Evolutionary conservation across 1,140 invertebrate species (phyloP).

Genomic region (Bombus difficillimus): DNA sequence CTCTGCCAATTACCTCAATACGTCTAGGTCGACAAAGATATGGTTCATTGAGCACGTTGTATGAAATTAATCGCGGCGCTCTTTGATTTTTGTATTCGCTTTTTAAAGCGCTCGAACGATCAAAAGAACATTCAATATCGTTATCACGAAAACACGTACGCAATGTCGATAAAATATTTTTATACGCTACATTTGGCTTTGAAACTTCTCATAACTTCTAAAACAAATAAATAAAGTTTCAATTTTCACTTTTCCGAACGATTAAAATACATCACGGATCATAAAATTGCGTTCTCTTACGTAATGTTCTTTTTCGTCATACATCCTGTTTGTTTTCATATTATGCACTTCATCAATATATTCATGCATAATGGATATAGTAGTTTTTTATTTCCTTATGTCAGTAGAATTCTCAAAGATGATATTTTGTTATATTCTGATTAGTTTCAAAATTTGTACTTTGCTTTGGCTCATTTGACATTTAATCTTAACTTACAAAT

Average conservation of each 20-base stretch:
- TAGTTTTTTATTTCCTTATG: not conserved
- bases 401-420: not conserved
- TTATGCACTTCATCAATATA: not conserved
- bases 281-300: not conserved
- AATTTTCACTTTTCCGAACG: not conserved
- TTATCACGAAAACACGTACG: not conserved
- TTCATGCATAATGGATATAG: not conserved
- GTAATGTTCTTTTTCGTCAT: not conserved
- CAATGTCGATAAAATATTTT: conserved; percentile 26
- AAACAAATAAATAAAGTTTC: not conserved
- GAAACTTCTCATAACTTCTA: conserved; percentile 1
- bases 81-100: not conserved
- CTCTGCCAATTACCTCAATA: not conserved
- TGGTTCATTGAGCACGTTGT: not conserved
- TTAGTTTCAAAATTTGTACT: not conserved
- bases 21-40: not conserved
- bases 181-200: conserved; percentile 19
- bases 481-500: not conserved
- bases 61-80: not conserved
- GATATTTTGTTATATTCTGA: not conserved
- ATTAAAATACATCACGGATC: not conserved
- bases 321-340: not conserved
- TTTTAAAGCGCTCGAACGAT: conserved; percentile 4
- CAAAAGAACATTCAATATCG: not conserved
- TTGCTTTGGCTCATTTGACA: no score